Conservation (phyloP, 2,888 invertebrate genomes). For the Tipula helvola region DNA sequence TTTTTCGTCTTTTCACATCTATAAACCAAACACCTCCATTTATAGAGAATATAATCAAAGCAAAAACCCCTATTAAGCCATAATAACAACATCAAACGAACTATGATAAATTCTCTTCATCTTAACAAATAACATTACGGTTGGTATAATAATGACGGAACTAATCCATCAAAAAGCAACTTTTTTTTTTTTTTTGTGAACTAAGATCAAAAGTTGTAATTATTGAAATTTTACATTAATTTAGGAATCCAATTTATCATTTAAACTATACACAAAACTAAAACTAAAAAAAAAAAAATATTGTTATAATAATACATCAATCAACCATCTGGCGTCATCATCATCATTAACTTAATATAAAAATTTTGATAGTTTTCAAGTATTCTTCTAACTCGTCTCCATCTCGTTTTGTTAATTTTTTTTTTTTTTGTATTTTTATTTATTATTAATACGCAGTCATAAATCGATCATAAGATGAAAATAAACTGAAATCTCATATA, state of each 20-base stretch:
- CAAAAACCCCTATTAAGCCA: neutral
- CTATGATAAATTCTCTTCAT: neutral
- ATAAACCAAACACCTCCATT: neutral
- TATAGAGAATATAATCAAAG: neutral
- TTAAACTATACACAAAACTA: neutral
- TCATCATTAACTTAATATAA: neutral
- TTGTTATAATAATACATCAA: neutral
- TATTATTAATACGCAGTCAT: neutral
- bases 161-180: neutral
- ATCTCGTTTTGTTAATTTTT: neutral
- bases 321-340: neutral
- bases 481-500: neutral
- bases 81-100: neutral
- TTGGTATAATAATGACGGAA: neutral
- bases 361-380: neutral
- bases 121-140: neutral
- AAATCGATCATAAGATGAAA: neutral
- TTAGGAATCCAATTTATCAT: neutral
- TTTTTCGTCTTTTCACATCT: neutral
- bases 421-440: neutral
- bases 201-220: neutral
- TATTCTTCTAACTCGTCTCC: neutral
- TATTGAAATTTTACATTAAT: constrained; percentile 4
- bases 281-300: neutral
- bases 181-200: neutral